Percentiles rank a stretch among this genome's conserved stretches.
These are phyloP conservation scores for Scaptomyza parva DNA, from an alignment of 2,888 invertebrate genomes.

Conservation along the genomic window DNA sequence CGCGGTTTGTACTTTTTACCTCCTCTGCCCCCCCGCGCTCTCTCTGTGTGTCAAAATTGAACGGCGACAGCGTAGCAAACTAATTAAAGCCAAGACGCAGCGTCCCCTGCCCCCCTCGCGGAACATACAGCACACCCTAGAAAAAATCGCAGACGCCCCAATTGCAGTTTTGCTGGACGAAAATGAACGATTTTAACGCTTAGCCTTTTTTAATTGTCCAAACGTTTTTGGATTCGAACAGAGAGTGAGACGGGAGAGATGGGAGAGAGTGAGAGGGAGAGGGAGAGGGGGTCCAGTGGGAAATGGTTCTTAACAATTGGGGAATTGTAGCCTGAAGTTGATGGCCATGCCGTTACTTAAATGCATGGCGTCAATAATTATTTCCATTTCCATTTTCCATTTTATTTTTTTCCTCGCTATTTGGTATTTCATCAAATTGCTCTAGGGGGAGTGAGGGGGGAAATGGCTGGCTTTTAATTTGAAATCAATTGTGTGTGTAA, in stretches of 20 bases:
- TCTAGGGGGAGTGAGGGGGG: not conserved
- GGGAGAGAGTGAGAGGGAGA: not conserved
- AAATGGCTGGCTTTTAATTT: conserved; percentile 59
- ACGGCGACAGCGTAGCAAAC: conserved; percentile 76
- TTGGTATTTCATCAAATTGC: conserved; percentile 42
- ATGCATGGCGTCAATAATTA: conserved; percentile 66
- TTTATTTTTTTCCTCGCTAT: conserved; percentile 10
- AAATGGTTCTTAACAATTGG: not conserved
- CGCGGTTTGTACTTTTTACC: conserved; percentile 44
- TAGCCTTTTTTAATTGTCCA: conserved; percentile 78
- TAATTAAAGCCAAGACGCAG: conserved; percentile 68
- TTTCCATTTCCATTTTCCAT: conserved; percentile 33
- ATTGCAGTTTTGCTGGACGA: conserved; percentile 66
- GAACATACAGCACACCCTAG: conserved; percentile 21
- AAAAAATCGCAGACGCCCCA: conserved; percentile 42
- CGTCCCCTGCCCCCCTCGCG: not conserved
- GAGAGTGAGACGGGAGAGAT: not conserved
- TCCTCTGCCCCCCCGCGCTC: conserved; percentile 21
- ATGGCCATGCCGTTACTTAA: conserved; percentile 54
- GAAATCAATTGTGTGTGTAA: conserved; percentile 75
- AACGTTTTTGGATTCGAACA: conserved; percentile 23
- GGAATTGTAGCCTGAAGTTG: conserved; percentile 48
- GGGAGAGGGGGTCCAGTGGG: not conserved
- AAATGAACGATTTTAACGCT: conserved; percentile 78
- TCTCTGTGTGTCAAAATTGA: conserved; percentile 49